These are phyloP conservation scores for Pectinophora gossypiella DNA, from an alignment of 1,140 invertebrate species.

Conservation along the genomic window DNA sequence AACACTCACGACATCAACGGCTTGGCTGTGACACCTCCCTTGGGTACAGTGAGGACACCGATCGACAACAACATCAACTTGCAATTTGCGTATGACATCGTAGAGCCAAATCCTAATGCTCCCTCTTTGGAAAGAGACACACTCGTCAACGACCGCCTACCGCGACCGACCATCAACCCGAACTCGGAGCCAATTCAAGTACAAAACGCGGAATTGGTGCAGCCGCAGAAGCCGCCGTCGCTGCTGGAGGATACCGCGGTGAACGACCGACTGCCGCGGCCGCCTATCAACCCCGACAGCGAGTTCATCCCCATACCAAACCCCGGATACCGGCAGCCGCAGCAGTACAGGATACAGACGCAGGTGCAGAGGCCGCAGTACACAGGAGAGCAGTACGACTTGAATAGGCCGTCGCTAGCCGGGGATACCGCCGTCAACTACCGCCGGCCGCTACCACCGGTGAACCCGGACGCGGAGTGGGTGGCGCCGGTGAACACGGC, in stretches of 20 bases:
- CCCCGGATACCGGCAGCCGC: constrained; percentile 58
- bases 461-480: constrained; percentile 83
- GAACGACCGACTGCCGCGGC: constrained; percentile 78
- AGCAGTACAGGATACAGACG: constrained; percentile 54
- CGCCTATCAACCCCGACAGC: constrained; percentile 78
- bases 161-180: constrained; percentile 79
- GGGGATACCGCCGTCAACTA: constrained; percentile 81
- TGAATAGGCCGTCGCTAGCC: constrained; percentile 68
- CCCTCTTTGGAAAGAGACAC: constrained; percentile 78
- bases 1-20: constrained; percentile 73
- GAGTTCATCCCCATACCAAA: constrained; percentile 79
- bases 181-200: constrained; percentile 71
- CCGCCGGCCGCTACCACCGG: constrained; percentile 73
- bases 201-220: constrained; percentile 38
- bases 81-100: constrained; percentile 61
- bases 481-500: constrained; percentile 65
- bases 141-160: constrained; percentile 77
- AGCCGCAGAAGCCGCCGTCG: constrained; percentile 57
- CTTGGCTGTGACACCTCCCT: constrained; percentile 65
- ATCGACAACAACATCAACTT: constrained; percentile 63
- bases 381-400: constrained; percentile 53
- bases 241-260: constrained; percentile 78
- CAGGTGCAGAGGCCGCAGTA: constrained; percentile 43
- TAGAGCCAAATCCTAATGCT: constrained; percentile 52
- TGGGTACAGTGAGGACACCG: constrained; percentile 57